Conservation (phyloP, 1,140 invertebrate genomes). For the Microvelia longipes region DNA sequence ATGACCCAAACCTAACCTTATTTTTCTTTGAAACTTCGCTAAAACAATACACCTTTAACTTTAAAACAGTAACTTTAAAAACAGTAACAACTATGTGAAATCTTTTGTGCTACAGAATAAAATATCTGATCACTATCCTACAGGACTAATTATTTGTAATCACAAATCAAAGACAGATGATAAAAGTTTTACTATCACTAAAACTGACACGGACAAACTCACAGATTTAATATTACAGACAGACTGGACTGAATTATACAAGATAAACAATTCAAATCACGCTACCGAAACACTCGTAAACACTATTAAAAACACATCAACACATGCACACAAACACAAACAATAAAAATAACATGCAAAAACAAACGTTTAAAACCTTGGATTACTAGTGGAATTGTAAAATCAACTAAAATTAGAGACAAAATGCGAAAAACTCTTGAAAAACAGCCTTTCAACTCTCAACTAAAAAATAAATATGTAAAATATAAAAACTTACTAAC, state of each 20-base stretch:
- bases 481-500: not conserved
- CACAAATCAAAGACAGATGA: not conserved
- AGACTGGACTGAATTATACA: not conserved
- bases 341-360: not conserved
- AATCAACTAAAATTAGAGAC: not conserved
- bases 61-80: no score
- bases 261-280: not conserved
- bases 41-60: no score
- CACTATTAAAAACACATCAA: not conserved
- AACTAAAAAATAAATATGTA: not conserved
- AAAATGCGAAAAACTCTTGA: not conserved
- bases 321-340: not conserved
- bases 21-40: no score
- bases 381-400: not conserved
- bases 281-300: not conserved
- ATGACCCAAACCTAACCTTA: no score
- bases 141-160: not conserved
- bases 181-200: not conserved
- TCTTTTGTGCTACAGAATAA: not conserved
- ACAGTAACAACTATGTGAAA: not conserved
- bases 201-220: not conserved
- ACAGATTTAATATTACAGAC: not conserved
- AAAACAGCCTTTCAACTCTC: not conserved
- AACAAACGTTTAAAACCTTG: not conserved
- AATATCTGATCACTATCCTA: not conserved